phyloP scores from a whole-genome alignment of 2,888 invertebrate species.

The Latheticus oryzae region DNA sequence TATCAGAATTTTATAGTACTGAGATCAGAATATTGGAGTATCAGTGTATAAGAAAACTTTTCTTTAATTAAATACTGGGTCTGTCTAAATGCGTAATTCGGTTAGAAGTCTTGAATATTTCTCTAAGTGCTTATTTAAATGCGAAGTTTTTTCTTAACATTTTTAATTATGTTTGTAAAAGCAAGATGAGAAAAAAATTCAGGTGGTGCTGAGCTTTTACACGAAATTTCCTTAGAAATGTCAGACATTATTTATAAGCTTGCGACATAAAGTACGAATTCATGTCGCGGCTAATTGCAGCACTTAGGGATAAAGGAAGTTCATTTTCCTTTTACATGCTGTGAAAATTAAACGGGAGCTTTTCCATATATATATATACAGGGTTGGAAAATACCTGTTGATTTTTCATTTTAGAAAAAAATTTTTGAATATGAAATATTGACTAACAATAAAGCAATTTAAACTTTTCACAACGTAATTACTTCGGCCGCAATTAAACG shows the following conservation, averaged over 20 bases:
- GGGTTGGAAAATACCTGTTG: conserved; percentile 38
- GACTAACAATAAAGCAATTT: conserved; percentile 59
- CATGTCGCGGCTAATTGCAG: conserved; percentile 44
- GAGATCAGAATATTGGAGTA: too few species aligned
- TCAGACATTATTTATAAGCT: conserved; percentile 44
- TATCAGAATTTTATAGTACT: too few species aligned
- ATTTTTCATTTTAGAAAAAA: conserved; percentile 32
- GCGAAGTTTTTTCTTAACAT: too few species aligned
- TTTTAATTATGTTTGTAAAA: too few species aligned
- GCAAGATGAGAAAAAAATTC: too few species aligned
- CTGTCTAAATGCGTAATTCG: too few species aligned
- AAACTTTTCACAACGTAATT: conserved; percentile 63
- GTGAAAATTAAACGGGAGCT: conserved; percentile 40
- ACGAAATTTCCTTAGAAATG: conserved; percentile 43
- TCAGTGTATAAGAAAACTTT: too few species aligned
- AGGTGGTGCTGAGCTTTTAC: conserved; percentile 39
- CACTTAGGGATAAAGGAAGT: conserved; percentile 43
- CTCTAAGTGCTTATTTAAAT: too few species aligned
- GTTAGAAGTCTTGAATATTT: too few species aligned
- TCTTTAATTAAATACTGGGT: too few species aligned
- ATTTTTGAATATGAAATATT: conserved; percentile 1
- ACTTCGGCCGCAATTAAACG: conserved; percentile 55
- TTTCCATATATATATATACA: conserved; percentile 22
- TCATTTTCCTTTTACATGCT: conserved; percentile 43
- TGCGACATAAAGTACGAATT: conserved; percentile 44